A percentile compares a stretch with the other conserved stretches of the same genome.
phyloP scores from a whole-genome alignment of 2,888 invertebrate genomes.

The Dolomedes plantarius region DNA sequence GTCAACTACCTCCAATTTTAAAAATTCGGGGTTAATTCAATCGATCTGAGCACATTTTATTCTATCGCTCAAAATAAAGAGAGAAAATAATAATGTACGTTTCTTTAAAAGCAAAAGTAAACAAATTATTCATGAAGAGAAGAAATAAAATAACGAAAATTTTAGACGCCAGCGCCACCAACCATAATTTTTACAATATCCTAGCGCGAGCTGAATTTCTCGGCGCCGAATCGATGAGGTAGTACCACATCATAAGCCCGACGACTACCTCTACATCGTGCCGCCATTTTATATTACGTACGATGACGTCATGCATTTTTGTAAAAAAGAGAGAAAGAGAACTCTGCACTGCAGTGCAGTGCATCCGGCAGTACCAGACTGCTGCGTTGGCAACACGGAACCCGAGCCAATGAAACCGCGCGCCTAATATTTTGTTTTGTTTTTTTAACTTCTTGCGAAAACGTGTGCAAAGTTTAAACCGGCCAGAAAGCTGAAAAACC shows the following conservation, averaged over 20 bases:
- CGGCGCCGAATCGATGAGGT: conserved; percentile 47
- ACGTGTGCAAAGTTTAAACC: conserved; percentile 31
- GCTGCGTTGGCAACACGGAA: conserved; percentile 65
- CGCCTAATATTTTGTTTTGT: conserved; percentile 45
- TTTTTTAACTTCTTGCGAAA: conserved; percentile 10
- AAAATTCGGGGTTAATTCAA: too few species aligned
- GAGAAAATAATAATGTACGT: too few species aligned
- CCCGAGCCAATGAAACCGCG: conserved; percentile 48
- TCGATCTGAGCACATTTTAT: too few species aligned
- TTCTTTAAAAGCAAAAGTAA: too few species aligned
- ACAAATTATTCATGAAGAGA: background rate
- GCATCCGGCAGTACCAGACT: conserved; percentile 54
- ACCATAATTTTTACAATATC: conserved; percentile 63
- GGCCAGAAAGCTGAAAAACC: too few species aligned
- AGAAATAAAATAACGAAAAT: background rate
- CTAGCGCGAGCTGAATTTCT: conserved; percentile 31
- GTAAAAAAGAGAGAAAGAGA: conserved; percentile 45
- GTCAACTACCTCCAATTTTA: too few species aligned
- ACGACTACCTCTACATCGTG: conserved; percentile 57
- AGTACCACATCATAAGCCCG: conserved; percentile 52
- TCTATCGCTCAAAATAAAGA: too few species aligned
- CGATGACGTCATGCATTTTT: conserved; percentile 64
- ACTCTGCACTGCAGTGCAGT: conserved; percentile 56
- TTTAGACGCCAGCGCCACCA: conserved; percentile 29
- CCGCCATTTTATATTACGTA: conserved; percentile 70